These are phyloP conservation scores for Scelioninae gen. 2 DNA, from an alignment of 2,888 invertebrate genomes.

Conservation along the genomic window DNA sequence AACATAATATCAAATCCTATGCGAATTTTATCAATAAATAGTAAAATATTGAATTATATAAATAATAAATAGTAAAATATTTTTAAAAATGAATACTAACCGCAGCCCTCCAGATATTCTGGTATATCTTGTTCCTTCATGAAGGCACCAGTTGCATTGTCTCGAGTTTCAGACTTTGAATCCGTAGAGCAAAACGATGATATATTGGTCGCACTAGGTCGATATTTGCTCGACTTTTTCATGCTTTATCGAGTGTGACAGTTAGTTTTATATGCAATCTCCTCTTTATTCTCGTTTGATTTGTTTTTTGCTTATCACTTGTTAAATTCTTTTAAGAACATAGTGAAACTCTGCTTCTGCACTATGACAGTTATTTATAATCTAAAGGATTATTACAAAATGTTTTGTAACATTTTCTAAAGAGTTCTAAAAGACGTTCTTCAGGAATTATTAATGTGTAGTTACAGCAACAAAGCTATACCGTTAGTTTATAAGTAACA, in stretches of 20 bases:
- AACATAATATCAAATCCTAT: too few relatives aligned
- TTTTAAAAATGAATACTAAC: slow-evolving; percentile 60
- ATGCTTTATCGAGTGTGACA: slow-evolving; percentile 46
- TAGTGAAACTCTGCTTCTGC: slow-evolving; percentile 9
- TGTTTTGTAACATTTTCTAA: slow-evolving; percentile 22
- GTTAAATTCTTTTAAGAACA: slow-evolving; percentile 31
- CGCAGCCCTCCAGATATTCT: slow-evolving; percentile 74
- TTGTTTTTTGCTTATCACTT: not conserved
- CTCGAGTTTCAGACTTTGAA: slow-evolving; percentile 48
- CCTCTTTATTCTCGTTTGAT: slow-evolving; percentile 2
- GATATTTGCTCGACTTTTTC: slow-evolving; percentile 59
- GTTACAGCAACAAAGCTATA: slow-evolving; percentile 19
- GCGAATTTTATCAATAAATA: too few relatives aligned
- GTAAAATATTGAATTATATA: too few relatives aligned
- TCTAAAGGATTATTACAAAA: slow-evolving; percentile 21
- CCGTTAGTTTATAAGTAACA: slow-evolving; percentile 20
- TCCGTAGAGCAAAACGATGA: slow-evolving; percentile 52
- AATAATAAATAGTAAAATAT: too few relatives aligned
- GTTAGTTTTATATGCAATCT: slow-evolving; percentile 20
- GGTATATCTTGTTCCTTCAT: slow-evolving; percentile 75
- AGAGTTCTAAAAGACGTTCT: too few relatives aligned
- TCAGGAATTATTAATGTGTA: slow-evolving; percentile 23
- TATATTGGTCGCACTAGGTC: slow-evolving; percentile 53
- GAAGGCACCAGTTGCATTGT: slow-evolving; percentile 63
- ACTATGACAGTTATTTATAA: not conserved